A percentile compares a stretch with the other conserved stretches of the same genome.
Conservation (phyloP, 2,888 invertebrate genomes). For the Acanthopleura granulata region DNA sequence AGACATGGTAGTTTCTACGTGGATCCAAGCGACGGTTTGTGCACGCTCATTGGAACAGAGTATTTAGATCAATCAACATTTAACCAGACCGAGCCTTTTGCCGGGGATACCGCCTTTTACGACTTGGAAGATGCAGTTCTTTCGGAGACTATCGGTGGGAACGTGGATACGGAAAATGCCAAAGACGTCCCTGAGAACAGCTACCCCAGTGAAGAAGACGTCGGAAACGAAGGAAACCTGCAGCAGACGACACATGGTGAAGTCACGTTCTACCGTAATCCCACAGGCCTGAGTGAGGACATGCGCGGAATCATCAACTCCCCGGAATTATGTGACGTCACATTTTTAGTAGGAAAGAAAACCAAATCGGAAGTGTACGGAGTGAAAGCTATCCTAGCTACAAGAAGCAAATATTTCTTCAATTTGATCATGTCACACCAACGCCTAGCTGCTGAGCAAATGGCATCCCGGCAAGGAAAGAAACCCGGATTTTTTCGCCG, state of each 20-base stretch:
- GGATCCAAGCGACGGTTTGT: background rate
- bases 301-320: conserved; percentile 1
- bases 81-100: too few species aligned
- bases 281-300: conserved; percentile 5
- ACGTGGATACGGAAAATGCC: too few species aligned
- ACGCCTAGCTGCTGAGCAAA: background rate
- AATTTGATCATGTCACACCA: conserved; percentile 10
- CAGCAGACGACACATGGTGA: background rate
- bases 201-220: too few species aligned
- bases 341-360: conserved; percentile 19
- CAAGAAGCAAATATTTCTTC: conserved; percentile 20
- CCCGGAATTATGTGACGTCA: conserved; percentile 24
- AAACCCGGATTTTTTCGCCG: background rate
- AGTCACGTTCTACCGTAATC: background rate
- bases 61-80: background rate
- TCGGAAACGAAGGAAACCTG: background rate
- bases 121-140: too few species aligned
- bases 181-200: too few species aligned
- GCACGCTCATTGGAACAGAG: background rate
- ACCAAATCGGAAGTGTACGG: conserved; percentile 16
- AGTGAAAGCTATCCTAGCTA: conserved; percentile 22
- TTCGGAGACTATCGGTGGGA: too few species aligned
- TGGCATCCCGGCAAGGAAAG: background rate
- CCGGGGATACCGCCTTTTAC: too few species aligned
- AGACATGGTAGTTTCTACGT: background rate